Percentiles rank a stretch among this genome's conserved stretches.
Conservation (phyloP, 2,113 vertebrate species). For the Anser cygnoides region DNA sequence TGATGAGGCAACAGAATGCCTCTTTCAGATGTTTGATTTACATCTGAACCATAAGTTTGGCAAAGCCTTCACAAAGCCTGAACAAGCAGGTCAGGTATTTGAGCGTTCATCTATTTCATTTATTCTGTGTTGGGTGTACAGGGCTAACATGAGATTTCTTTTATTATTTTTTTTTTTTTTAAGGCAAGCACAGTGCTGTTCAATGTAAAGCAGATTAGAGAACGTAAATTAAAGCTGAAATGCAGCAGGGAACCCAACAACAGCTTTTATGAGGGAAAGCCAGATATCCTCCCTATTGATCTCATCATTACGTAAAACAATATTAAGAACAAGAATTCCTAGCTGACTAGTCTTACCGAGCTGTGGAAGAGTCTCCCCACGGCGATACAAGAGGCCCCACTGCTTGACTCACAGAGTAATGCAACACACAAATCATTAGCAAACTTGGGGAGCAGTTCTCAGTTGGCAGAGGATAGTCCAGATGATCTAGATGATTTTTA, state of each 20-base stretch:
- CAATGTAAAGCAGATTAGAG: slow-evolving; percentile 16
- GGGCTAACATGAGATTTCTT: neutral
- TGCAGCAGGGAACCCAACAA: neutral
- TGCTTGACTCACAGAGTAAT: neutral
- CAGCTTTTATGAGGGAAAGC: neutral
- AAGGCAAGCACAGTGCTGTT: neutral
- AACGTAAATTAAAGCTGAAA: slow-evolving; percentile 24
- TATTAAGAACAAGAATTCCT: neutral
- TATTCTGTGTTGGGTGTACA: neutral
- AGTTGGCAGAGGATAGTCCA: neutral
- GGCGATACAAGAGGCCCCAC: neutral
- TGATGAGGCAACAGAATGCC: neutral
- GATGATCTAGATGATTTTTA: neutral
- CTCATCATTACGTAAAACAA: neutral
- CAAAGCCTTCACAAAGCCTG: slow-evolving; percentile 9
- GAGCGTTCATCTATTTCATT: neutral
- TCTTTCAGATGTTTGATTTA: neutral
- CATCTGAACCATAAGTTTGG: neutral
- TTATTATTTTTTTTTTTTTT: neutral
- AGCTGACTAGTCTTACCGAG: neutral
- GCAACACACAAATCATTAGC: neutral
- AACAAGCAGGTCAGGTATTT: neutral
- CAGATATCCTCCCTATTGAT: slow-evolving; percentile 20
- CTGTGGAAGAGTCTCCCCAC: neutral
- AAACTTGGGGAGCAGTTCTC: neutral